These are phyloP conservation scores for Staurois parvus DNA, from an alignment of 2,797 vertebrate species.

Conservation along the genomic window DNA sequence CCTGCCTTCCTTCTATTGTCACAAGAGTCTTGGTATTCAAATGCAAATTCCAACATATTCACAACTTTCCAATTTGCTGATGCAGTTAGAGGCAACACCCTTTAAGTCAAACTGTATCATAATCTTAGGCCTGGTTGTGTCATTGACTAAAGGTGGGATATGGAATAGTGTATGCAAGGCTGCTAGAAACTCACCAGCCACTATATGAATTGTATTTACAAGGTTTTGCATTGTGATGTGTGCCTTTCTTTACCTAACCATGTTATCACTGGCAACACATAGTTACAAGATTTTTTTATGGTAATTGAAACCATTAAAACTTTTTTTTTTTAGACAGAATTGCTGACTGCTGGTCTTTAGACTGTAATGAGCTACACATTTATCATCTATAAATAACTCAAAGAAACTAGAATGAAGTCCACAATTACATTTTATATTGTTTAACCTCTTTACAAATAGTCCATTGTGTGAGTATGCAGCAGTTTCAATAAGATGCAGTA, in stretches of 20 bases:
- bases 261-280: background rate
- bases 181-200: background rate
- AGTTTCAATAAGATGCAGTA: constrained; percentile 52
- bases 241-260: background rate
- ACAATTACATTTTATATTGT: constrained; percentile 41
- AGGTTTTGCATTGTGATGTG: background rate
- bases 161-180: background rate
- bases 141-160: too few relatives aligned
- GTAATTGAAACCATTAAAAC: constrained; percentile 24
- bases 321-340: constrained; percentile 2
- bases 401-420: constrained; percentile 31
- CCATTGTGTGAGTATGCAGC: constrained; percentile 43
- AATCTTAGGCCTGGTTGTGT: too few relatives aligned
- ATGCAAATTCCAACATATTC: too few relatives aligned
- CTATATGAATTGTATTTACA: background rate
- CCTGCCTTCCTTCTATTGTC: too few relatives aligned
- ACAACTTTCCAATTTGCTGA: too few relatives aligned
- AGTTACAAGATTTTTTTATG: background rate
- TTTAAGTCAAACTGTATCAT: too few relatives aligned
- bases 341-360: constrained; percentile 21
- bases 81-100: too few relatives aligned
- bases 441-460: constrained; percentile 52
- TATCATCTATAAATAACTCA: constrained; percentile 51
- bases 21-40: too few relatives aligned
- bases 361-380: constrained; percentile 39